Evolutionary conservation across 2,113 vertebrate genomes (phyloP).

Genomic region (Melierax canorus): DNA sequence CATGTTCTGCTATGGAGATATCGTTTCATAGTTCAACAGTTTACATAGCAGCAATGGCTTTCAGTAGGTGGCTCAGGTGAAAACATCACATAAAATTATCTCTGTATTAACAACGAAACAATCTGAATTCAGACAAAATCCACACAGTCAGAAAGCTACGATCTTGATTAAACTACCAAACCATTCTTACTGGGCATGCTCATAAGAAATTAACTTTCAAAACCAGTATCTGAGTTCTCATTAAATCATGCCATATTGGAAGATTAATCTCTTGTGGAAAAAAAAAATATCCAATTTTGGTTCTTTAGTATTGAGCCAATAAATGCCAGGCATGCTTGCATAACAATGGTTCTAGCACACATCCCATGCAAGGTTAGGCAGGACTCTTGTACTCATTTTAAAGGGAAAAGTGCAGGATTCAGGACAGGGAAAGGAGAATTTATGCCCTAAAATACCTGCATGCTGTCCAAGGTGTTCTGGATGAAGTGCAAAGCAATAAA

Average conservation of each 20-base stretch:
- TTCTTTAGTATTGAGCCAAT: not conserved
- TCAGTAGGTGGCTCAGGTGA: not conserved
- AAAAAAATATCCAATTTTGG: fast-evolving
- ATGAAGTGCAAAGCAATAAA: conserved; percentile 79
- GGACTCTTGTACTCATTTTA: not conserved
- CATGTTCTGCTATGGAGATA: fast-evolving
- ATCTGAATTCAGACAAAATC: conserved; percentile 37
- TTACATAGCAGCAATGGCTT: not conserved
- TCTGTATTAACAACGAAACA: not conserved
- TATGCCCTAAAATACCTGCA: conserved; percentile 91
- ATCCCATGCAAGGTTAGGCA: not conserved
- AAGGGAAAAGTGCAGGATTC: not conserved
- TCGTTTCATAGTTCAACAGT: too few species aligned
- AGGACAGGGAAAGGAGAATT: conserved; percentile 41
- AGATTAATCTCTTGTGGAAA: not conserved
- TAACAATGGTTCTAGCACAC: not conserved
- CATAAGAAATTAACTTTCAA: not conserved
- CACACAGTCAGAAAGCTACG: not conserved
- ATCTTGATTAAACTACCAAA: not conserved
- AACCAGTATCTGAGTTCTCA: not conserved
- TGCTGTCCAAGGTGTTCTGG: conserved; percentile 98
- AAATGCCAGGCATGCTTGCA: conserved; percentile 35
- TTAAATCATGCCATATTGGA: not conserved
- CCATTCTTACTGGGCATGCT: conserved; percentile 28
- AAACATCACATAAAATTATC: not conserved